Percentiles rank a stretch among this genome's conserved stretches.
Evolutionary conservation across 2,888 invertebrate genomes (phyloP).

Genomic region (Gortyna flavago): DNA sequence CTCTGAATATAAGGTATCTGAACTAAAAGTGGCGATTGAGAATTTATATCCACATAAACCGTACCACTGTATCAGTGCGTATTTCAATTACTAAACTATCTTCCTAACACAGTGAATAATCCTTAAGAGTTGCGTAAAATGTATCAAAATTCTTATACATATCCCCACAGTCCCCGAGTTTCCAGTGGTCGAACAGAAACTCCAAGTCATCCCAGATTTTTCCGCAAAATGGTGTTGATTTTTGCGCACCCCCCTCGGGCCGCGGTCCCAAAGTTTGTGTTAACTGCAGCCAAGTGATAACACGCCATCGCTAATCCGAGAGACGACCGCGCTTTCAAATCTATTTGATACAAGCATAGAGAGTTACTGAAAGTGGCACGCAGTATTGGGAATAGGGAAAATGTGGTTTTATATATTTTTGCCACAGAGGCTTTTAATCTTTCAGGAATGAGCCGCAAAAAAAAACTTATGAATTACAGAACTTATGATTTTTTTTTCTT

Average conservation of each 20-base stretch:
- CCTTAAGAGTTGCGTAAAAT: not conserved
- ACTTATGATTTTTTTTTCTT: no score
- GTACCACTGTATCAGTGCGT: no score
- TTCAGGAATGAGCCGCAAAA: not conserved
- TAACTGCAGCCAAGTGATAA: constrained; percentile 85
- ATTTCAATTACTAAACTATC: not conserved
- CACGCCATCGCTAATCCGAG: constrained; percentile 81
- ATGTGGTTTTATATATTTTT: not conserved
- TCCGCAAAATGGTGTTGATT: constrained; percentile 57
- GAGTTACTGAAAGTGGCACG: constrained; percentile 62
- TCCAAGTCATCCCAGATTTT: constrained; percentile 51
- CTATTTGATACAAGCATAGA: constrained; percentile 71
- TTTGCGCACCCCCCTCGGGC: constrained; percentile 57
- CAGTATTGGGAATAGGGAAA: not conserved
- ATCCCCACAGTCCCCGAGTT: not conserved
- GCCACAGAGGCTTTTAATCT: not conserved
- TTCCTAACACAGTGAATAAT: not conserved
- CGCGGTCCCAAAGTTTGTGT: constrained; percentile 70
- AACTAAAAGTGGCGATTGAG: not conserved
- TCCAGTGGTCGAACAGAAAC: constrained; percentile 1
- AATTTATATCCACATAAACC: not conserved
- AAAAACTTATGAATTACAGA: not conserved
- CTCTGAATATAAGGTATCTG: not conserved
- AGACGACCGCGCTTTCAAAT: constrained; percentile 78
- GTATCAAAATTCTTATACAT: not conserved